Evolutionary conservation across 2,113 vertebrate species (phyloP), one percentile per base, ranked within the genome.

Genomic region (Rhipidura dahli): DNA sequence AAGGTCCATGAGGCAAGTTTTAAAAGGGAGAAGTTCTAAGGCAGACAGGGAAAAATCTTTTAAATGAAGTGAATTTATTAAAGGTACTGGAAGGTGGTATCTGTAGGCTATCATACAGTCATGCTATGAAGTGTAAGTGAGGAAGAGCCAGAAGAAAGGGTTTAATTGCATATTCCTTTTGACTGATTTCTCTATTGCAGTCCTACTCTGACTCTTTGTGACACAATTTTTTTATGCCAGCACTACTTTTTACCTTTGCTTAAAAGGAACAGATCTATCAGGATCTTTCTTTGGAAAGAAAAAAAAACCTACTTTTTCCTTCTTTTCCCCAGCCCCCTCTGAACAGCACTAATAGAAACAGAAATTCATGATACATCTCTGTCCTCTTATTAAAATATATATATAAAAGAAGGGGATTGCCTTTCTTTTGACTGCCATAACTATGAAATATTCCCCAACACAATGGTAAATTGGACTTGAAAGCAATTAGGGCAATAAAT

Each of bases 141-240:
- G 82, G 45, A 85, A 87, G 50, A 85, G 30, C 27, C 49, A 73
- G 53, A 89, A 89, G 20, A 76, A 85, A 71, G 0, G 2, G n/a
- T 59, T 94, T 87, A 96, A 89, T 69, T 88, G 70, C 66, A 53
- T 31, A 83, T 85, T 87, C 59, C 57, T 90, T 92, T 86, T 88
- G 50, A 80, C 19, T 30, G 31, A 49, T 88, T 87, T 80, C 44
- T 16, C 49, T 50, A 82, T 53, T 54, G 78, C 24, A 87, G 26
- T 72, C 10, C 61, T 75, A 83, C 57, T 84, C 33, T 20, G 45
- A 82, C 53, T 92, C 30, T 60, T 85, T 87, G 73, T 87, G 65
- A 95, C 45, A 68, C 5, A 53, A 70, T 35, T 59, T 78, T 76
- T 81, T 24, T 30, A 44, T 37, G 26, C 22, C 69, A 89, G 40